These are phyloP conservation scores for Drosophila bunnanda DNA, from an alignment of 2,888 invertebrate species.

Conservation along the genomic window DNA sequence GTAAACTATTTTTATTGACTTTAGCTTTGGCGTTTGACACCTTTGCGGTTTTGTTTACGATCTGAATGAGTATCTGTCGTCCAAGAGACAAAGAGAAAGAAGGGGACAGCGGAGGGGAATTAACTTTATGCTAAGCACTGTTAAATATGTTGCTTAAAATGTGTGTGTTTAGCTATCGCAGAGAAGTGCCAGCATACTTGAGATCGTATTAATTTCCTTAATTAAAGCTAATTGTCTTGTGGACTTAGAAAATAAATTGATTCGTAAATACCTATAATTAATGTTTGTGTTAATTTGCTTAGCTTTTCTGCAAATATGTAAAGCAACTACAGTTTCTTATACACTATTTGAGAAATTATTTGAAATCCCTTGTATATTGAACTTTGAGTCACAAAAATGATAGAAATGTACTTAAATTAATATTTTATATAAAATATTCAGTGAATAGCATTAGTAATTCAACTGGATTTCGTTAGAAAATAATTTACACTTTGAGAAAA, in stretches of 20 bases:
- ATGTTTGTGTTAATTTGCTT: no score
- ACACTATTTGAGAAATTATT: neutral
- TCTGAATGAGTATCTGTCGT: conserved; percentile 14
- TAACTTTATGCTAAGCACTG: conserved; percentile 16
- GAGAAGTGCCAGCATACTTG: conserved; percentile 1
- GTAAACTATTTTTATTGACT: conserved; percentile 77
- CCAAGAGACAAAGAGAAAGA: conserved; percentile 23
- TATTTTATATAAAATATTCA: neutral
- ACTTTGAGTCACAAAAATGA: neutral
- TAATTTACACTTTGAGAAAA: neutral
- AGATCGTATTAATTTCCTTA: neutral
- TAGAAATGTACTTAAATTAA: neutral
- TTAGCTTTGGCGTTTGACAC: conserved; percentile 76
- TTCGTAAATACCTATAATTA: neutral
- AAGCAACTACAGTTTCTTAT: neutral
- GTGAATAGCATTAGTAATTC: neutral
- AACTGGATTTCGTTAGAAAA: no score
- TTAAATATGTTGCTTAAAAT: conserved; percentile 8
- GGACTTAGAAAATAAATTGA: neutral
- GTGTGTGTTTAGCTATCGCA: neutral
- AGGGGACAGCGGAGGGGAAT: neutral
- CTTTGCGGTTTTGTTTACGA: conserved; percentile 75
- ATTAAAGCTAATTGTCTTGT: neutral
- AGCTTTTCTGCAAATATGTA: neutral
- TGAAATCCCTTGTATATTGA: neutral